Conservation (phyloP, 2,113 vertebrate genomes). For the Lophotis ruficrista region DNA sequence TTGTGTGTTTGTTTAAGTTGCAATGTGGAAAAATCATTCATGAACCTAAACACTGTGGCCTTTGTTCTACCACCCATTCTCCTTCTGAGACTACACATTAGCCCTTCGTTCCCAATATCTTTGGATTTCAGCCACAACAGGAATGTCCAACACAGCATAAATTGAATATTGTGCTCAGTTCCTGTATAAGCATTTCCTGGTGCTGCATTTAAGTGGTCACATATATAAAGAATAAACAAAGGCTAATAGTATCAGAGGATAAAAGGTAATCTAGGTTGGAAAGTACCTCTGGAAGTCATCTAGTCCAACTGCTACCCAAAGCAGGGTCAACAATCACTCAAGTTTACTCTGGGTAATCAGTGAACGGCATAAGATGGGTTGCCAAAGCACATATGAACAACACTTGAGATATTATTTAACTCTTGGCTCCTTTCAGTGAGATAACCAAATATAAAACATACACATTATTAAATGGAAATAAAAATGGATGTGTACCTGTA, state of each 20-base stretch:
- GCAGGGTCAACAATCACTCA: not conserved
- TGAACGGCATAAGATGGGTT: not conserved
- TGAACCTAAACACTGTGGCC: not conserved
- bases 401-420: not conserved
- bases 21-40: not conserved
- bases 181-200: not conserved
- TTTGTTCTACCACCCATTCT: not conserved
- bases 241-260: not conserved
- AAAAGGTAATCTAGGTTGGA: not conserved
- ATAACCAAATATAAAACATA: not conserved
- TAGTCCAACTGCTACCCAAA: not conserved
- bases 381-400: not conserved
- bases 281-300: not conserved
- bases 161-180: not conserved
- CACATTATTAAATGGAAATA: not conserved
- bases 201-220: not conserved
- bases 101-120: not conserved
- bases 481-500: accelerated
- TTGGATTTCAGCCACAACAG: not conserved
- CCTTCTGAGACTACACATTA: not conserved
- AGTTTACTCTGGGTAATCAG: not conserved
- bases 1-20: not conserved
- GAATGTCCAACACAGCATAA: not conserved
- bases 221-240: not conserved
- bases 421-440: not conserved